Conservation (phyloP, 2,797 vertebrate genomes). For the Characodon lateralis region DNA sequence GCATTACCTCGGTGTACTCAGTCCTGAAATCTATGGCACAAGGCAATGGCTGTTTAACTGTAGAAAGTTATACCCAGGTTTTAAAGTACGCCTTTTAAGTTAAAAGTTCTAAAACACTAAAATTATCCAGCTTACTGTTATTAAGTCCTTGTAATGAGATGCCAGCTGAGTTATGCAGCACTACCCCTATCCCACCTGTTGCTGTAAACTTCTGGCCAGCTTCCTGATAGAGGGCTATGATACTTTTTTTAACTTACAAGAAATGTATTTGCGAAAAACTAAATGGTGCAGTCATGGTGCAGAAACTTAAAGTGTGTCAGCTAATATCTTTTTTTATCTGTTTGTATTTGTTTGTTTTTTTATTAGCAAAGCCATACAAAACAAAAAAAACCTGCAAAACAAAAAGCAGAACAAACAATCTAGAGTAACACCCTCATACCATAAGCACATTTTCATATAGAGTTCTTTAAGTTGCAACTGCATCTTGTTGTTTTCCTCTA, state of each 20-base stretch:
- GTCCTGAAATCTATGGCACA: neutral
- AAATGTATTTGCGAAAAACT: neutral
- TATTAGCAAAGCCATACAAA: neutral
- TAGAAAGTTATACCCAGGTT: neutral
- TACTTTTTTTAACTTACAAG: neutral
- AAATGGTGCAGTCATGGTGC: neutral
- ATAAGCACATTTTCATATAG: too few species aligned
- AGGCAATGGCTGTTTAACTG: neutral
- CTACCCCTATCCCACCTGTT: neutral
- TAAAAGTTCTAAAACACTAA: neutral
- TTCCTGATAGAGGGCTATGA: neutral
- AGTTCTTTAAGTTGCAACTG: too few species aligned
- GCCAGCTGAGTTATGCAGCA: neutral
- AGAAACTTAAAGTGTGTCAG: neutral
- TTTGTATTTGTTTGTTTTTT: neutral
- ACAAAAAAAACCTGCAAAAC: neutral
- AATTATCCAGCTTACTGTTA: neutral
- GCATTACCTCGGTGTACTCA: slow-evolving; percentile 20
- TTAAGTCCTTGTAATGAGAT: neutral
- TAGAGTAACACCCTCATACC: too few species aligned
- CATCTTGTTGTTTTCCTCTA: neutral
- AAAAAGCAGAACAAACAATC: too few species aligned
- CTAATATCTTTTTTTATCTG: neutral
- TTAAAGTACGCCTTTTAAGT: neutral
- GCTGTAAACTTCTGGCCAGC: neutral